Evolutionary conservation across 2,113 vertebrate species (phyloP), one percentile per base, ranked within the genome.

Genomic region (Perca schrenkii): DNA sequence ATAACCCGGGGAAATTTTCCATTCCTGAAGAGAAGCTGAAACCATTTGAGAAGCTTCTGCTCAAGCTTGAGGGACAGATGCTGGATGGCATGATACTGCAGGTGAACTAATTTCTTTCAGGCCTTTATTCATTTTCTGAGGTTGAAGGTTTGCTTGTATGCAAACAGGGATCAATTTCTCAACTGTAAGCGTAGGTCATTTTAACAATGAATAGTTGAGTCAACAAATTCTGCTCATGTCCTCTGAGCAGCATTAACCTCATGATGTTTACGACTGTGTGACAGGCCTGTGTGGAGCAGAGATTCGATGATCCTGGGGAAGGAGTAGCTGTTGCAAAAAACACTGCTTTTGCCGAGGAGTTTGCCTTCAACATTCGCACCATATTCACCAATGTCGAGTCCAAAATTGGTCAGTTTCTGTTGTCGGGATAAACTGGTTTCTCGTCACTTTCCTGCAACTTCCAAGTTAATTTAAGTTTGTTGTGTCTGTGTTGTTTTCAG

Each of bases 21-120:
- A 96, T 99, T 88, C 96, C 96, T 28, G 97, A 99, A 89, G 98
- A 99, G 90, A 99, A 99, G 84, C 90, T 99, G 81, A 99, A 99
- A 88, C 98, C 98, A 1, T 99, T 99, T 88, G 98, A 99, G 94
- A 99, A 99, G 89, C 96, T 99, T 17, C 91, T 99, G 63, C 93
- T 99, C 71, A 99, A 97, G 89, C 91, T 99, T 49, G 98, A 99
- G 95, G 96, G 96, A 14, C 98, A 99, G 84, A 95, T 99, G 84
- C 93, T 99, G 79, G 98, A 99, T 85, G 96, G 98, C 87, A 96
- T 95, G 96, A 97, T 99, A 91, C 96, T 99, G 90, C 98, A 99
- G 97, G 98, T 99, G 22, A 62, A n/a, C 36, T 71, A 2, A 25
- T 61, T 63, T 4, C 6, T 7, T 17, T 40, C 36, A 68, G 17